phyloP scores from a whole-genome alignment of 2,888 invertebrate genomes.

The Macrophya alboannulata region DNA sequence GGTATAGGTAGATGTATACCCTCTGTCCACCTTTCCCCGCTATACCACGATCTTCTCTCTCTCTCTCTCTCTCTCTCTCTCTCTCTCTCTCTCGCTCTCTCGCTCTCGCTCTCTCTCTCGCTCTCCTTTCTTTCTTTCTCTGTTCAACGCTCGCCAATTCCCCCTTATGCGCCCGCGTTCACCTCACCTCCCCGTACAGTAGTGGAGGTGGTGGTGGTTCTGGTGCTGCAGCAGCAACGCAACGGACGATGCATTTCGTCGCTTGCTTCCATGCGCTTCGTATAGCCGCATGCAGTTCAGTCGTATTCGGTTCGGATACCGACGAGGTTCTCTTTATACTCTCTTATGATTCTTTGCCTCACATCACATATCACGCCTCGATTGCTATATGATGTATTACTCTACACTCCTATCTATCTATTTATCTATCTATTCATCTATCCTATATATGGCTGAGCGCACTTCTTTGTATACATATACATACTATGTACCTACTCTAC shows the following conservation, averaged over 20 bases:
- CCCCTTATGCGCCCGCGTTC: constrained; percentile 28
- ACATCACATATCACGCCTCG: neutral
- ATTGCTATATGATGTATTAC: neutral
- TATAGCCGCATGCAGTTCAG: constrained; percentile 65
- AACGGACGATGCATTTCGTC: constrained; percentile 70
- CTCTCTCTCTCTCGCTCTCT: constrained; percentile 6
- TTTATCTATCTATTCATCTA: neutral
- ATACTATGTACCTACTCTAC: no score
- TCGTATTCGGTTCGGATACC: constrained; percentile 67
- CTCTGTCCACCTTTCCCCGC: constrained; percentile 56
- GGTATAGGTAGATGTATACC: neutral
- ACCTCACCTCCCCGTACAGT: constrained; percentile 38
- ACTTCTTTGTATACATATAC: no score
- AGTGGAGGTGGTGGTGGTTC: neutral
- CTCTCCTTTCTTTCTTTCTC: constrained; percentile 37
- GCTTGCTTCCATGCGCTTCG: constrained; percentile 60
- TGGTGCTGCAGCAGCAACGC: constrained; percentile 50
- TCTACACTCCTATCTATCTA: neutral
- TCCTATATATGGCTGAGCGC: neutral
- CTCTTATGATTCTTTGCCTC: constrained; percentile 6
- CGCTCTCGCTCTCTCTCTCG: no score
- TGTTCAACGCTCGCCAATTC: constrained; percentile 45
- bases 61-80: constrained; percentile 13
- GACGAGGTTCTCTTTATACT: constrained; percentile 62
- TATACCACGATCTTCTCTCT: constrained; percentile 23